phyloP scores from a whole-genome alignment of 2,888 invertebrate species.

The Philereme transversata region DNA sequence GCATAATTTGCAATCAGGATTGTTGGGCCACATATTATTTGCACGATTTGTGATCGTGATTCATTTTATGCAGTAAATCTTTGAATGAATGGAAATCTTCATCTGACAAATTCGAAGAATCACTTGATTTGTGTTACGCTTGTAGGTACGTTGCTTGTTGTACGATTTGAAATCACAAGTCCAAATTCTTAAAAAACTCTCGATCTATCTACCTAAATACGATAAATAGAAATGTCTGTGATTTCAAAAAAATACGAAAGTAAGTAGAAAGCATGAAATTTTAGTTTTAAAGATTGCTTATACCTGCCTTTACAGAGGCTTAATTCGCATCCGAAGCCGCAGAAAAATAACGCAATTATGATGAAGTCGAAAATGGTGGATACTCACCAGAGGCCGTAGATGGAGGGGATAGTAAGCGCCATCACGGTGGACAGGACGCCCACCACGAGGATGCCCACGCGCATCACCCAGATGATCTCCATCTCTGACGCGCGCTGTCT shows the following conservation, averaged over 20 bases:
- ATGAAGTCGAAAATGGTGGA: no score
- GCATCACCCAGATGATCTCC: conserved; percentile 99
- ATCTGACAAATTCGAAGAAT: background rate
- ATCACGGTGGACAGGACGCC: conserved; percentile 96
- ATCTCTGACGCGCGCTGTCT: conserved; percentile 97
- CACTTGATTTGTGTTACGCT: background rate
- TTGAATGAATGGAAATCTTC: background rate
- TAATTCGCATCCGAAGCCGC: no score
- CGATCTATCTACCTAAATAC: no score
- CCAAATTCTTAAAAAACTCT: no score
- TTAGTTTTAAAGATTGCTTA: no score
- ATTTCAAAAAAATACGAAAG: no score
- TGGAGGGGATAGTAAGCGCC: conserved; percentile 98
- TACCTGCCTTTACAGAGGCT: no score
- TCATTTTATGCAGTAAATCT: conserved; percentile 3
- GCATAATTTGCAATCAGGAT: conserved; percentile 8
- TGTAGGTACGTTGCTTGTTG: no score
- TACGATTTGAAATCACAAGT: no score
- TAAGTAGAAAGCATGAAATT: no score
- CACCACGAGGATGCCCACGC: conserved; percentile 94
- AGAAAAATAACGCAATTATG: no score
- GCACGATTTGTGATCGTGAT: conserved; percentile 13
- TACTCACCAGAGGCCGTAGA: conserved; percentile 96
- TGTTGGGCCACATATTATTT: conserved; percentile 3
- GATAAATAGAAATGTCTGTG: no score